These are phyloP conservation scores for Pogona vitticeps DNA, from an alignment of 2,113 vertebrate species.

Conservation along the genomic window DNA sequence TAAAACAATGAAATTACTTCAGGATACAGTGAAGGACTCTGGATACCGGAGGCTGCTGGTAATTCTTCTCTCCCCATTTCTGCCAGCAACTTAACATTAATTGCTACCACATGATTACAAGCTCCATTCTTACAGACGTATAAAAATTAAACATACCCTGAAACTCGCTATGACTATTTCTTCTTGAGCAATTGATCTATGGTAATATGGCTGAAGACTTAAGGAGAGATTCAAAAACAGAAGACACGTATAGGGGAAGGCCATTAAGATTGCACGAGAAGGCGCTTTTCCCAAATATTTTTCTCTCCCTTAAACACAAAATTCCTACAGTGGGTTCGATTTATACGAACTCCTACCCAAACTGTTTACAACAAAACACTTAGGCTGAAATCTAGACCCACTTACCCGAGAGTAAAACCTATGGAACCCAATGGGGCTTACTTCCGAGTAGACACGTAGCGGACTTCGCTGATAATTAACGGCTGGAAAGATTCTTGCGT, in stretches of 20 bases:
- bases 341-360: constrained; percentile 29
- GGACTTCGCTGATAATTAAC: neutral
- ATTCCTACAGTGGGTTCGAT: constrained; percentile 51
- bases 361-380: constrained; percentile 29
- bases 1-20: neutral
- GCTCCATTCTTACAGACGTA: constrained; percentile 65
- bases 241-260: no score
- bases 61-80: constrained; percentile 46
- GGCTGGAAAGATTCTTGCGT: neutral
- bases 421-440: neutral
- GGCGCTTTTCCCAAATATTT: constrained; percentile 22
- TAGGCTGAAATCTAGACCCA: neutral
- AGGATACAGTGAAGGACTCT: constrained; percentile 38
- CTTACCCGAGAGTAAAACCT: neutral
- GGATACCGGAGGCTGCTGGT: constrained; percentile 23
- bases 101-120: constrained; percentile 71
- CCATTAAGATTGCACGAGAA: no score
- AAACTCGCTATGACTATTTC: constrained; percentile 54
- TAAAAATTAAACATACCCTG: constrained; percentile 67
- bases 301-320: constrained; percentile 6
- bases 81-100: constrained; percentile 62
- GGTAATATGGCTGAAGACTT: constrained; percentile 46
- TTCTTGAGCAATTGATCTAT: constrained; percentile 59
- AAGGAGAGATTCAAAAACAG: no score
- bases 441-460: neutral